These are phyloP conservation scores for Indicator maculatus DNA, from an alignment of 2,113 vertebrate species.

Conservation along the genomic window DNA sequence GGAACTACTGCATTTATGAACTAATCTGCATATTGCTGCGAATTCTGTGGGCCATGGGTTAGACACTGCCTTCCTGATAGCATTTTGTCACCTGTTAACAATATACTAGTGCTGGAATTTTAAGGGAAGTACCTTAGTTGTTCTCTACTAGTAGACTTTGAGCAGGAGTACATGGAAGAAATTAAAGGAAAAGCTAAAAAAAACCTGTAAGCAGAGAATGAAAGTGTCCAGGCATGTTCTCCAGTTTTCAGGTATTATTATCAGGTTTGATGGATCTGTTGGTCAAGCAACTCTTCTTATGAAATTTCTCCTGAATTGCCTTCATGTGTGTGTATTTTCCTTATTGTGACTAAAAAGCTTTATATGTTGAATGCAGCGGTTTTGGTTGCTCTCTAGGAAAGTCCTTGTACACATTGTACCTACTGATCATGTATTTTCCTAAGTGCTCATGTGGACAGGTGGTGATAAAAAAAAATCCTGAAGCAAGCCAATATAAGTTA, in stretches of 20 bases:
- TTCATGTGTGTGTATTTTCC: background rate
- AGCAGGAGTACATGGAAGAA: background rate
- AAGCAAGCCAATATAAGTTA: background rate
- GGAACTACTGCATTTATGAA: background rate
- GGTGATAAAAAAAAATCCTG: background rate
- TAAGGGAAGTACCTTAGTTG: background rate
- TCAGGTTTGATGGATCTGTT: background rate
- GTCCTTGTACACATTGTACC: rapidly evolving
- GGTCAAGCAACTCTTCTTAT: background rate
- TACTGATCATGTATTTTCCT: background rate
- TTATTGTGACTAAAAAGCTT: background rate
- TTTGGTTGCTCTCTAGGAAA: background rate
- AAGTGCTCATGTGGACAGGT: background rate
- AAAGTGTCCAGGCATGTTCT: background rate
- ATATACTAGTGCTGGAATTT: background rate
- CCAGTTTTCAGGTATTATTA: background rate
- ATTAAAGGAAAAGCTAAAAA: background rate
- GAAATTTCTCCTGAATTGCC: background rate
- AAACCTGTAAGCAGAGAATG: background rate
- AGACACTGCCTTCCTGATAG: background rate
- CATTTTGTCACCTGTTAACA: background rate
- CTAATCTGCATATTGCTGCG: background rate
- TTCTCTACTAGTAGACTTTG: background rate
- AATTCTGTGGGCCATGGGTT: background rate
- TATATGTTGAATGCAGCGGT: background rate